Percentiles rank a stretch among this genome's conserved stretches.
Conservation (phyloP, 2,113 vertebrate species). For the Protomyctophum bolini region DNA sequence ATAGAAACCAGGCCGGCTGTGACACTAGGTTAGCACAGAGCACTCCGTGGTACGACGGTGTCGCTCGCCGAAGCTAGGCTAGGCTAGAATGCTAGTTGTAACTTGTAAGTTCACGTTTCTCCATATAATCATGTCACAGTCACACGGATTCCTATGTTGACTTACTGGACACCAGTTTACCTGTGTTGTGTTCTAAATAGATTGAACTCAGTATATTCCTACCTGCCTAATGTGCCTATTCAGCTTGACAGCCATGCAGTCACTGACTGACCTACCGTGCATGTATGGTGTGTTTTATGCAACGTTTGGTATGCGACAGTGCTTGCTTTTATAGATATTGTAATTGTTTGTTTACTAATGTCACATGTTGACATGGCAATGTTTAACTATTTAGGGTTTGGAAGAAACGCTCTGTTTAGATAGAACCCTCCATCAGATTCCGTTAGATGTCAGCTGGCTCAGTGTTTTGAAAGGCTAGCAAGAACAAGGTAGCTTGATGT, state of each 20-base stretch:
- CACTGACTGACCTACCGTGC: not conserved
- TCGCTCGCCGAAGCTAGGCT: constrained; percentile 31
- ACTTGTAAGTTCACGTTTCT: not conserved
- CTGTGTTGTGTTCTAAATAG: too few relatives aligned
- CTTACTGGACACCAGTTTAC: too few relatives aligned
- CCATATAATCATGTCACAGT: too few relatives aligned
- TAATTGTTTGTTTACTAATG: not conserved
- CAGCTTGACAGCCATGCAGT: too few relatives aligned
- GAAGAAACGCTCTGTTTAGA: not conserved
- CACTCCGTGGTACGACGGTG: too few relatives aligned
- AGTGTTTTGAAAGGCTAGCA: too few relatives aligned
- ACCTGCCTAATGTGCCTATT: not conserved
- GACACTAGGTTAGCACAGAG: too few relatives aligned
- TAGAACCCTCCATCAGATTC: not conserved
- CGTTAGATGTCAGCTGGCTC: not conserved
- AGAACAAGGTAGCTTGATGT: too few relatives aligned
- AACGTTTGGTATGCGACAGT: too few relatives aligned
- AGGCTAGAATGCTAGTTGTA: constrained; percentile 3
- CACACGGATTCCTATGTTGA: too few relatives aligned
- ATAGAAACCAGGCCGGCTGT: too few relatives aligned
- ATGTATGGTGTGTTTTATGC: not conserved
- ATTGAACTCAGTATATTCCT: too few relatives aligned
- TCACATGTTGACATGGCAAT: not conserved
- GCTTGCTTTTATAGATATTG: not conserved
- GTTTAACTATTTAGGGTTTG: not conserved